Conservation (phyloP, 2,888 invertebrate species). For the Thera britannica region DNA sequence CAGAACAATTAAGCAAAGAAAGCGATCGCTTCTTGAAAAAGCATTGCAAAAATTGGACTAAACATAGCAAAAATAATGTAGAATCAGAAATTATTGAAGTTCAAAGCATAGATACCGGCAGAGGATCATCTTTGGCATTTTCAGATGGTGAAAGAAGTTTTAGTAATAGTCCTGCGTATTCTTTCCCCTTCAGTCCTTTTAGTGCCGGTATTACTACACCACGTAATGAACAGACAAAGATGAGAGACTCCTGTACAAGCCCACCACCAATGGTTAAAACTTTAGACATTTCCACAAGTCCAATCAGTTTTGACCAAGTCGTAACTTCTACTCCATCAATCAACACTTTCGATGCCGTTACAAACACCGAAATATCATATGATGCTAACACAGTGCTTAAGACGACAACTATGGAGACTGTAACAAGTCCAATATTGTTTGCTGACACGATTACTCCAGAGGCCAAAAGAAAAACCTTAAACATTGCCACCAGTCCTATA, state of each 20-base stretch:
- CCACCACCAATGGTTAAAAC: constrained; percentile 20
- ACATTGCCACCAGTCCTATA: constrained; percentile 5
- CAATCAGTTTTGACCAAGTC: constrained; percentile 21
- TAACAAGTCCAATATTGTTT: constrained; percentile 13
- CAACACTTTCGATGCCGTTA: constrained; percentile 15
- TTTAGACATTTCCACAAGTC: constrained; percentile 25
- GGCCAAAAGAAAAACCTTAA: not conserved
- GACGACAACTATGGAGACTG: constrained; percentile 2
- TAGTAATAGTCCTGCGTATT: constrained; percentile 65
- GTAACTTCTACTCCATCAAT: not conserved
- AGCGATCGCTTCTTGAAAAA: constrained; percentile 13
- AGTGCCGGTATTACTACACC: constrained; percentile 41
- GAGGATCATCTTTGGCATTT: constrained; percentile 71
- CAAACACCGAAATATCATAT: constrained; percentile 2
- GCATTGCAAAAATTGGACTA: constrained; percentile 19
- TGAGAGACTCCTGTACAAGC: constrained; percentile 30
- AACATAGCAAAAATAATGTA: constrained; percentile 7
- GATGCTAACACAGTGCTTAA: constrained; percentile 6
- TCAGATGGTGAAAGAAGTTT: constrained; percentile 69
- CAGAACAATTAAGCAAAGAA: constrained; percentile 15
- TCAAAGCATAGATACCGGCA: constrained; percentile 70
- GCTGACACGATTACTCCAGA: not conserved
- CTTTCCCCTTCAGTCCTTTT: constrained; percentile 50
- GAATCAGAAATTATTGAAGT: constrained; percentile 48
- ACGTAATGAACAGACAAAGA: constrained; percentile 41